Conservation (phyloP, 2,113 vertebrate species). For the Rhinolophus ferrumequinum region DNA sequence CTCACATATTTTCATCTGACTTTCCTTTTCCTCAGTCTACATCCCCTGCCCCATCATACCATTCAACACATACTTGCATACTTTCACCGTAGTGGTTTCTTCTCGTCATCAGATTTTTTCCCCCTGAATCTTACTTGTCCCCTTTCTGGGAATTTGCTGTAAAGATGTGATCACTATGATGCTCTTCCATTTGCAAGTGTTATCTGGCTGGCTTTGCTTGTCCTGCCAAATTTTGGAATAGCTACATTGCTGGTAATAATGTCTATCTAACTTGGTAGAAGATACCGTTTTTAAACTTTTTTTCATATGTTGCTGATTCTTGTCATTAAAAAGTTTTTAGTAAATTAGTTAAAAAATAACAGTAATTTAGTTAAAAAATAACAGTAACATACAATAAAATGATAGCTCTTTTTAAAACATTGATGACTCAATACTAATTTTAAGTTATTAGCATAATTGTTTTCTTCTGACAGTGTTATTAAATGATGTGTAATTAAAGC, state of each 20-base stretch:
- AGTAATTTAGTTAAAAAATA: background rate
- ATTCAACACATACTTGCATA: background rate
- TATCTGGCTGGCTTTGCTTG: background rate
- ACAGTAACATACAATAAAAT: slow-evolving; percentile 6
- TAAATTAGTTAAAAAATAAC: background rate
- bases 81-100: background rate
- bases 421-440: background rate
- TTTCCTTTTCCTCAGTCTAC: background rate
- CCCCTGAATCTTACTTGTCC: background rate
- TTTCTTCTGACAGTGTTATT: slow-evolving; percentile 47
- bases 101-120: background rate
- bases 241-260: background rate
- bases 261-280: background rate
- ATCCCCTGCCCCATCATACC: background rate
- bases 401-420: background rate
- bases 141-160: background rate
- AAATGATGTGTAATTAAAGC: slow-evolving; percentile 37
- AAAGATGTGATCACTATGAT: background rate
- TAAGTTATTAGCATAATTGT: slow-evolving; percentile 25
- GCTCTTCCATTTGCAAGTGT: background rate
- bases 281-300: background rate
- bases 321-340: background rate
- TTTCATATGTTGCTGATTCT: background rate
- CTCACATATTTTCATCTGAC: background rate
- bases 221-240: background rate